These are phyloP conservation scores for Tenebrio molitor DNA, from an alignment of 1,140 invertebrate genomes.

Conservation along the genomic window DNA sequence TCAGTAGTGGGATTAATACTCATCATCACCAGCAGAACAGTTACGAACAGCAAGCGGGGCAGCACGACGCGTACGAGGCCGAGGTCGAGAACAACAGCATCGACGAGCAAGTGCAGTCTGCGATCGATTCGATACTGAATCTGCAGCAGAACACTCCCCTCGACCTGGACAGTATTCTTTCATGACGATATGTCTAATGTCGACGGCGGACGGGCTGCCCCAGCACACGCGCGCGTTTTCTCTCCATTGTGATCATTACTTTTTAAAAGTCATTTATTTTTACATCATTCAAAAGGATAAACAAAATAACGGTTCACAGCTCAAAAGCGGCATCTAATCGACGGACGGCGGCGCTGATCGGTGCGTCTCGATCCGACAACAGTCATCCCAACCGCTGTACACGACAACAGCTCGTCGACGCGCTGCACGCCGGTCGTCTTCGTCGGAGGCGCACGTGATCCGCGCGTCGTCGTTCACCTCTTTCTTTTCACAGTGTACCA, in stretches of 20 bases:
- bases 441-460: too few relatives aligned
- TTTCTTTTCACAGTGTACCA: constrained; percentile 37
- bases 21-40: constrained; percentile 50
- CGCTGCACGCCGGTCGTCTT: too few relatives aligned
- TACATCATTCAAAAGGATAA: constrained; percentile 13
- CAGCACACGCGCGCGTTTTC: constrained; percentile 22
- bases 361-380: constrained; percentile 1
- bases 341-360: neutral
- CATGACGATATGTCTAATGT: constrained; percentile 63
- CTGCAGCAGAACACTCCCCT: constrained; percentile 69
- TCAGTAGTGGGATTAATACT: constrained; percentile 45
- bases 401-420: too few relatives aligned
- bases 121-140: constrained; percentile 83
- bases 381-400: too few relatives aligned
- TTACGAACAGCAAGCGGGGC: constrained; percentile 50
- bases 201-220: neutral
- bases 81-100: constrained; percentile 73
- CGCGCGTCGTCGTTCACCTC: too few relatives aligned
- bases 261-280: constrained; percentile 40
- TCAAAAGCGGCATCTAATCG: constrained; percentile 17
- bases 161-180: constrained; percentile 65
- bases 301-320: constrained; percentile 9
- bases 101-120: constrained; percentile 82
- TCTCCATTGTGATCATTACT: constrained; percentile 39
- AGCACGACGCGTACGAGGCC: constrained; percentile 57